phyloP scores from a whole-genome alignment of 2,888 invertebrate species.

The Axea sp. region DNA sequence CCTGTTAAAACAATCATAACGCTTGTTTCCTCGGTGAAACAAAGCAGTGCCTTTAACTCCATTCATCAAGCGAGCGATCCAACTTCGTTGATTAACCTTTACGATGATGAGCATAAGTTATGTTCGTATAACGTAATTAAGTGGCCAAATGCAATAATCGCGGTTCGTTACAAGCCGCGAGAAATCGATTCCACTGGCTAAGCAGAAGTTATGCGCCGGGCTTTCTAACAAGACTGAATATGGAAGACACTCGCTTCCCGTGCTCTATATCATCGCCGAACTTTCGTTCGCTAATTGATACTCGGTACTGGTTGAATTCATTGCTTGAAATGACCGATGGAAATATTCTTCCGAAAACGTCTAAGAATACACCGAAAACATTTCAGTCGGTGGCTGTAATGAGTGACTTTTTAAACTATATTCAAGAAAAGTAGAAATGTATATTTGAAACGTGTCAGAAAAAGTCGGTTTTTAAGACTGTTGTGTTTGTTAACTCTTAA shows the following conservation, averaged over 20 bases:
- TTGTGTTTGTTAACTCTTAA: too few species aligned
- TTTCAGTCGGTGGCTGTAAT: too few species aligned
- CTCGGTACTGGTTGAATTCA: conserved; percentile 39
- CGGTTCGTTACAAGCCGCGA: conserved; percentile 51
- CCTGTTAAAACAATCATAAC: conserved; percentile 6
- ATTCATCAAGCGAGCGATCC: conserved; percentile 41
- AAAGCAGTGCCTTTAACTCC: background rate
- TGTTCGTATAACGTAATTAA: conserved; percentile 51
- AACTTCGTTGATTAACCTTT: conserved; percentile 44
- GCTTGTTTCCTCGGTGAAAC: background rate
- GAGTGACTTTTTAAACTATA: too few species aligned
- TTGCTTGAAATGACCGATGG: conserved; percentile 40
- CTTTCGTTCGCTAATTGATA: conserved; percentile 60
- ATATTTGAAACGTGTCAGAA: too few species aligned
- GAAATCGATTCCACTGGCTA: conserved; percentile 63
- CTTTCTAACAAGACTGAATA: conserved; percentile 62
- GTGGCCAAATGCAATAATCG: conserved; percentile 43
- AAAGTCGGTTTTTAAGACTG: too few species aligned
- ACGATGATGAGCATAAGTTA: conserved; percentile 41
- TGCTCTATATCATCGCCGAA: conserved; percentile 54
- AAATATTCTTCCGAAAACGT: too few species aligned
- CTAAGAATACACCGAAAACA: too few species aligned
- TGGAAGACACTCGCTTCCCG: conserved; percentile 49
- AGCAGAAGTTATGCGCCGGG: conserved; percentile 58
- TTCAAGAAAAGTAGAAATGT: too few species aligned